These are phyloP conservation scores for Dinoponera quadriceps DNA, from an alignment of 1,140 invertebrate species.

Conservation along the genomic window DNA sequence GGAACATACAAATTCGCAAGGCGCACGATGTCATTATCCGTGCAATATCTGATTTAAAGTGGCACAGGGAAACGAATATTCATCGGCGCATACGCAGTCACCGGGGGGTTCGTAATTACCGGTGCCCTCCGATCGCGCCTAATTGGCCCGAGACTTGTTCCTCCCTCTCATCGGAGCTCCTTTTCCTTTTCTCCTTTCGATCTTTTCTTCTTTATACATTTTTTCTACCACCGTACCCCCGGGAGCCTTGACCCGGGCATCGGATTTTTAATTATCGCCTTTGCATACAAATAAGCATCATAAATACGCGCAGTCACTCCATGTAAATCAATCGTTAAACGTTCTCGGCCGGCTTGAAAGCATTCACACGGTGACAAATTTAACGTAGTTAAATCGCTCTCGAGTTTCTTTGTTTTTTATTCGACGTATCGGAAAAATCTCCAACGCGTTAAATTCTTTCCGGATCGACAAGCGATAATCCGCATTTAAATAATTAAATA, in stretches of 20 bases:
- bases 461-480: constrained; percentile 5
- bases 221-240: constrained; percentile 36
- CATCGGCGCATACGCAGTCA: constrained; percentile 51
- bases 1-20: constrained; percentile 8
- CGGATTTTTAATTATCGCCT: constrained; percentile 74
- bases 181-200: constrained; percentile 37
- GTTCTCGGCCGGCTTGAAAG: constrained; percentile 49
- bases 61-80: constrained; percentile 56
- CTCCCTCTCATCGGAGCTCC: not conserved
- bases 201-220: constrained; percentile 50
- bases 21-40: constrained; percentile 38
- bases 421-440: constrained; percentile 17
- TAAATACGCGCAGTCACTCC: constrained; percentile 67
- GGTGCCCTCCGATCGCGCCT: constrained; percentile 71
- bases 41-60: constrained; percentile 58
- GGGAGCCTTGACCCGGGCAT: constrained; percentile 71
- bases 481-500: not conserved
- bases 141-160: constrained; percentile 71
- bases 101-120: constrained; percentile 72
- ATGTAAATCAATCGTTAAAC: constrained; percentile 73
- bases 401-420: constrained; percentile 60
- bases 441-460: not conserved
- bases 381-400: constrained; percentile 36
- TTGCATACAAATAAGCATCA: constrained; percentile 74
- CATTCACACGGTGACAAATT: constrained; percentile 70